Conservation (phyloP, 2,113 vertebrate genomes). For the Regulus satrapa region DNA sequence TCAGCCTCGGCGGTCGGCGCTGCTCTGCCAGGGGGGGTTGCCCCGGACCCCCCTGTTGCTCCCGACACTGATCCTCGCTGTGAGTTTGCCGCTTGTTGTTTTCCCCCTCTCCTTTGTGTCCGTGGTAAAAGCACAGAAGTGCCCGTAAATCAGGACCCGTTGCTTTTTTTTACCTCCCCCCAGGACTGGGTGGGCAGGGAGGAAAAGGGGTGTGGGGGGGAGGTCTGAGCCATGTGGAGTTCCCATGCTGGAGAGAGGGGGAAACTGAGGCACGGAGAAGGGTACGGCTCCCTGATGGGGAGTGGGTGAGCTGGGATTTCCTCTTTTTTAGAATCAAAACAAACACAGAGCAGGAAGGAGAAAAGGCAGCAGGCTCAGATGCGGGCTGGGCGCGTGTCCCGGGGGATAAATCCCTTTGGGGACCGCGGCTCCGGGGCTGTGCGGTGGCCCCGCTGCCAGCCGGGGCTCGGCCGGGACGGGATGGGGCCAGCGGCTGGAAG, state of each 20-base stretch:
- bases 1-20: not conserved
- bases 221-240: too few species aligned
- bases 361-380: not conserved
- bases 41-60: not conserved
- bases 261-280: not conserved
- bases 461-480: not conserved
- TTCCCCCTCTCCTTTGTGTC: not conserved
- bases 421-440: too few species aligned
- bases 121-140: not conserved
- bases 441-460: too few species aligned
- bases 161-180: not conserved
- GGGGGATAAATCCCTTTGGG: not conserved
- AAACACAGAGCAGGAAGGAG: not conserved
- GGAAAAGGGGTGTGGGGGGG: not conserved
- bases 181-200: not conserved
- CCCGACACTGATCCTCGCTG: not conserved
- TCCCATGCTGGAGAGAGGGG: not conserved
- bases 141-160: not conserved
- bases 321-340: not conserved
- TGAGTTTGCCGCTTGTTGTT: not conserved
- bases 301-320: not conserved
- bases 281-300: fast-evolving
- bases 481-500: not conserved
- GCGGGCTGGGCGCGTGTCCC: not conserved
- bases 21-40: not conserved